Conservation (phyloP, 2,797 vertebrate species). For the Sebastes trivittatus region DNA sequence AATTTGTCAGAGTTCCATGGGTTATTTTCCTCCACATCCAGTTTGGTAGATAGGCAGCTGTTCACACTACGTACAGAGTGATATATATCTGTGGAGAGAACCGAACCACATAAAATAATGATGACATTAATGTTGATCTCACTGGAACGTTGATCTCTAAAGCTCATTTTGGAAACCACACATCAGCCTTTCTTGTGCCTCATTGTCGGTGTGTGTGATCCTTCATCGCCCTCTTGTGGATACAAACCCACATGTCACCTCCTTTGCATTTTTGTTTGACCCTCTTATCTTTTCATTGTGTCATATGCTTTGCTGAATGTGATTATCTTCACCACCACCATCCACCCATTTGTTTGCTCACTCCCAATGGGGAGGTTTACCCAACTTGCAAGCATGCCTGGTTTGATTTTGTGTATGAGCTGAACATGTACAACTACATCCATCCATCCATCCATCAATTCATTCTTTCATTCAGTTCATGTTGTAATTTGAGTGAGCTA, state of each 20-base stretch:
- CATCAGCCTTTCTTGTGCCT: background rate
- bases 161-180: background rate
- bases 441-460: background rate
- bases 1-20: background rate
- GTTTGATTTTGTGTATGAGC: conserved; percentile 15
- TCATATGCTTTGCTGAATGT: conserved; percentile 44
- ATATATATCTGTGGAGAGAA: background rate
- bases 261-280: conserved; percentile 31
- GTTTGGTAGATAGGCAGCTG: background rate
- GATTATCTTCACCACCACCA: conserved; percentile 45
- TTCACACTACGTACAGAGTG: background rate
- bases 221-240: conserved; percentile 67
- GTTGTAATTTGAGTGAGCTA: conserved; percentile 54
- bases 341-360: conserved; percentile 15
- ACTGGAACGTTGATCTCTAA: background rate
- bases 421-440: background rate
- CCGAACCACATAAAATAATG: background rate
- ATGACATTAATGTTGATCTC: background rate
- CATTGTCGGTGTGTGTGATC: background rate
- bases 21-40: background rate
- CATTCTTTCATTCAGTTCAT: conserved; percentile 34
- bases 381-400: conserved; percentile 46
- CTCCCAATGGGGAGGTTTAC: conserved; percentile 25
- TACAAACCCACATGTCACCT: conserved; percentile 8
- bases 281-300: conserved; percentile 5